Evolutionary conservation across 2,888 invertebrate genomes (phyloP), one percentile per base, ranked within the genome.

Genomic region (Noctua janthina): DNA sequence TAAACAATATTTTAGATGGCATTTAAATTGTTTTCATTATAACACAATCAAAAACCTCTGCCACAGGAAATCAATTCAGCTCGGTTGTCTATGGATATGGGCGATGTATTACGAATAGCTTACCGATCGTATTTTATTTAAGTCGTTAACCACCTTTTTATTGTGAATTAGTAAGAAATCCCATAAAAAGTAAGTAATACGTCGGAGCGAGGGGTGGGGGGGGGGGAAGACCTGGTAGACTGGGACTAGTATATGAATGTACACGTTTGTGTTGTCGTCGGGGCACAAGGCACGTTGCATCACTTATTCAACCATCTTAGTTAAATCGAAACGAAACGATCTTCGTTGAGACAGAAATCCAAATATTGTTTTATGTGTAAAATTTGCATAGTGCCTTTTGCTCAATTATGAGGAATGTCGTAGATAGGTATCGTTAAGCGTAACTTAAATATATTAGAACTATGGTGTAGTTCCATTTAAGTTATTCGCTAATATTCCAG

Each of bases 371-470:
- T 93, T 94, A 92, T 93, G 92, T 94, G 93, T 93, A 93, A 92
- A 92, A 92, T 93, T 94, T 96, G 95, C 96, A 96, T 94, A 95
- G 96, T 96, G 96, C 96, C 95, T 96, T 96, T 95, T 94, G 96
- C 96, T 96, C 95, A 95, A 94, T 94, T 94, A 94, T 93, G 92
- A 93, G 94, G 93, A 94, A 90, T 91, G 91, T 92, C 92, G 91
- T 93, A 93, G 91, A 91, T 92, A 91, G 87, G 90, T 94, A 94
- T 92, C 91, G 91, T 91, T 94, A 92, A 91, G 93, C 90, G 90
- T 93, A 94, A 92, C 91, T 88, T 92, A 91, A 92, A 91, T 93
- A 88, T 90, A 88, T 90, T 92, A 92, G 92, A 92, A 91, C 92
- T 93, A 92, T 92, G 91, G 86, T 91, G 92, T 91, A 88, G 91